Evolutionary conservation across 2,797 vertebrate genomes (phyloP), one percentile per base, ranked within the genome.

Genomic region (Jordanella pulchra): DNA sequence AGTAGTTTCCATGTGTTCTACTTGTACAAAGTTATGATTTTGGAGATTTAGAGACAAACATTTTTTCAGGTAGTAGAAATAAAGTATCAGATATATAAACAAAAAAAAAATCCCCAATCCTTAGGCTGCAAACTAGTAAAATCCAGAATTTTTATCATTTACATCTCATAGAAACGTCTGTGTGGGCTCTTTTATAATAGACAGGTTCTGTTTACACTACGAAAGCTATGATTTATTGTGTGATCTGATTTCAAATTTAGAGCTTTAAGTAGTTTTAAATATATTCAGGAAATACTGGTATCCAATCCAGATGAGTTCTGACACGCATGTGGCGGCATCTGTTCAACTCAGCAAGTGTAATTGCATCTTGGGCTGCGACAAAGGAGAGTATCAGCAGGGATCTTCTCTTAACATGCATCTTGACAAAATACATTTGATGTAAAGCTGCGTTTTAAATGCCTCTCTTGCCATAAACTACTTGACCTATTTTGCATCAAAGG

Each of bases 191-290:
- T 12, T 60, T 60, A 35, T 60, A 30, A 1, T 14, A 47, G 42
- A 47, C 63, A 21, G 63, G 18, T n/a, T 13, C 44, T 65, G 64
- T 65, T 65, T 48, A 48, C 15, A 18, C 25, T 18, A 2, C 7
- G 45, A 45, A 10, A 47, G 27, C 11, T 10, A 28, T 27, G n/a
- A 47, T 48, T 30, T 65, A 48, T 48, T 66, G 45, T 66, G 28
- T 61, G 58, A 61, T 61, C 58, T 39, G 58, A 39, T 61, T 61
- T 39, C 3, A 61, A 39, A 61, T 61, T 35, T 30, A 32, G n/a
- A 32, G 65, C 65, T 65, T 7, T 50, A 50, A 48, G 45, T 35
- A 67, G 27, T 67, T 51, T 67, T 35, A 1, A 23, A 67, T 28
- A 51, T 7, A 50, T 35, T 67, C 21, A 17, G 21, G 18, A n/a